phyloP scores from a whole-genome alignment of 2,113 vertebrate species.

The Salvelinus sp. region DNA sequence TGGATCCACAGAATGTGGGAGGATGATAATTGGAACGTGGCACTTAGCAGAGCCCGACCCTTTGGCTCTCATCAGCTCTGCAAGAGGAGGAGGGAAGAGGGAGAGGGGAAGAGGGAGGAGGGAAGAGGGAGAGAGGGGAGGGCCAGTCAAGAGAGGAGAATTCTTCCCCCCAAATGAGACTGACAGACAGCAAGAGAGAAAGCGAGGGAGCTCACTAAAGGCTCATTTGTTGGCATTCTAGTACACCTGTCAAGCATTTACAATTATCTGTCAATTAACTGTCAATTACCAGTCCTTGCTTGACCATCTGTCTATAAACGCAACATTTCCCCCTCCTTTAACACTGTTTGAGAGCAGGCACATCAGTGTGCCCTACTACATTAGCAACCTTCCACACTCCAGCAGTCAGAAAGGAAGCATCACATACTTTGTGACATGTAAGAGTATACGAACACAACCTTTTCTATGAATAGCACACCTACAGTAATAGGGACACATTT shows the following conservation, averaged over 20 bases:
- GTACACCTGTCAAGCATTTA: constrained; percentile 47
- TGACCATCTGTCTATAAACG: constrained; percentile 55
- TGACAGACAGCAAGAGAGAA: constrained; percentile 13
- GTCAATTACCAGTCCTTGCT: constrained; percentile 39
- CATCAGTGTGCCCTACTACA: no score
- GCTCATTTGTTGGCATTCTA: constrained; percentile 42
- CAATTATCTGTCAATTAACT: constrained; percentile 57
- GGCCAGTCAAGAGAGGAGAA: not conserved
- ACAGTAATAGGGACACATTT: not conserved
- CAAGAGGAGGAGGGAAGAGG: not conserved
- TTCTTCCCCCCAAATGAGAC: not conserved
- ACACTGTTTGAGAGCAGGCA: no score
- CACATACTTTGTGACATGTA: constrained; percentile 1
- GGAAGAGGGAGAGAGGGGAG: not conserved
- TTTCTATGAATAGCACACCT: not conserved
- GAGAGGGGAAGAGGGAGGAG: not conserved
- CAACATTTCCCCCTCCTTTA: constrained; percentile 29
- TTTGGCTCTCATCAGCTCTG: not conserved
- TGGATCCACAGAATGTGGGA: constrained; percentile 23
- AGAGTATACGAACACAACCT: constrained; percentile 9
- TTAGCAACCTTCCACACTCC: constrained; percentile 9
- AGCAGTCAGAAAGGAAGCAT: constrained; percentile 16
- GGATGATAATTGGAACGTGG: constrained; percentile 33
- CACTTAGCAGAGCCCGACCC: not conserved
- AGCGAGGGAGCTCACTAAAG: constrained; percentile 35